Conservation (phyloP, 2,113 vertebrate species). For the Cochlearius cochlearius region DNA sequence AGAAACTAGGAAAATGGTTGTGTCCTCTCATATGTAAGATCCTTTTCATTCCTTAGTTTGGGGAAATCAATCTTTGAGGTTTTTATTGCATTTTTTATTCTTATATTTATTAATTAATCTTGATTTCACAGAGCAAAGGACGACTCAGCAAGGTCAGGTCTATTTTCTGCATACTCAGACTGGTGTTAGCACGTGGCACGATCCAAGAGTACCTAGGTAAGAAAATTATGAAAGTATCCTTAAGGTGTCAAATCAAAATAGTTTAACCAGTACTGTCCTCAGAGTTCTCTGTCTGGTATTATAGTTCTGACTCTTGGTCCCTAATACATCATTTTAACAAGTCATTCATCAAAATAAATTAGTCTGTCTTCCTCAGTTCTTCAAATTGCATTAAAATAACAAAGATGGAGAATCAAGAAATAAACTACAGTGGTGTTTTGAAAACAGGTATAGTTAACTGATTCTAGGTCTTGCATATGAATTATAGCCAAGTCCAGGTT, state of each 20-base stretch:
- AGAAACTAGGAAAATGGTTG: not conserved
- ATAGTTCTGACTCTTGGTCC: not conserved
- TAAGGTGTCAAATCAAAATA: not conserved
- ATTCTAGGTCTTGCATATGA: not conserved
- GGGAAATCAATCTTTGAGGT: not conserved
- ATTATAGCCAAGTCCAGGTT: not conserved
- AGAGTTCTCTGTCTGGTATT: not conserved
- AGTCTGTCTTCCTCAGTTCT: not conserved
- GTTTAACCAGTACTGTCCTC: not conserved
- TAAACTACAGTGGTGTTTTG: not conserved
- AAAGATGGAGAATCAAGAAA: not conserved
- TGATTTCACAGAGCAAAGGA: conserved; percentile 89
- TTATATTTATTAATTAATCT: not conserved
- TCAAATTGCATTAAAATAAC: no score
- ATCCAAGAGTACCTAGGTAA: conserved; percentile 94
- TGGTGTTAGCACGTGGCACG: conserved; percentile 96
- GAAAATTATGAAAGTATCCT: not conserved
- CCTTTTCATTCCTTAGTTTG: not conserved
- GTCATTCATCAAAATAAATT: not conserved
- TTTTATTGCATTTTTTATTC: not conserved
- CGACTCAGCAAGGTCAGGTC: conserved; percentile 94
- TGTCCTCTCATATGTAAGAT: not conserved
- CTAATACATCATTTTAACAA: not conserved
- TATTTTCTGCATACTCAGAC: conserved; percentile 97
- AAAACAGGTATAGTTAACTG: not conserved